Evolutionary conservation across 1,140 invertebrate genomes (phyloP), one percentile per base, ranked within the genome.

Genomic region (Sminthurides bifidus): DNA sequence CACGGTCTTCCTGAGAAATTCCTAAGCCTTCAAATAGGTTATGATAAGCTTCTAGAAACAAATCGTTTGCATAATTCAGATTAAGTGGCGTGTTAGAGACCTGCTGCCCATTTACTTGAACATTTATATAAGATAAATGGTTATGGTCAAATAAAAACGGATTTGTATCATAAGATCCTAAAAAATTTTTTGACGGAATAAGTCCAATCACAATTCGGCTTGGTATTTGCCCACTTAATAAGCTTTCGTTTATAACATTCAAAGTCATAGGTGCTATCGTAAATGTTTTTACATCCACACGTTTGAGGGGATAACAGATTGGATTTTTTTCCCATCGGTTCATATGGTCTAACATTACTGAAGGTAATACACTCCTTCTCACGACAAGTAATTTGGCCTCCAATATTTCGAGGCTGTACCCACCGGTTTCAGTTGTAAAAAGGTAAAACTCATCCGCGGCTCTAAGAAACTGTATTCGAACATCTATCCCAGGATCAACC

Each of bases 151-250:
- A 63, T 19, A 19, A 26, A n/a, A 63, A 51, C 1, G 63, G 57
- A 10, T 60, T 60, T 29, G 12, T 31, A 12, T 31, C 17, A 53
- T 52, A 60, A 19, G 15, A 33, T 19, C 60, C 63, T 43, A 63
- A 35, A 14, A 66, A 19, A 41, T 40, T 53, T 27, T n/a, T 6
- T 37, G 55, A 56, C 26, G 4, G 1, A 4, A 66, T 48, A 0
- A 65, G 12, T 0, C 14, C 45, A n/a, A 66, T 35, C 12, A 63
- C 38, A 38, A 60, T 26, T 31, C 58, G 26, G 23, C 60, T 45
- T 0, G 64, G 65, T 17, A 65, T 15, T 29, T 51, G 46, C 0
- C 60, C 58, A 3, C 30, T 49, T 10, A 66, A 40, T n/a, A 66
- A 24, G 24, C 59, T 59, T 48, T 64, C 59, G 30, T 64, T 63